Evolutionary conservation across 2,888 invertebrate genomes (phyloP).

Genomic region (Ennomos erosarius): DNA sequence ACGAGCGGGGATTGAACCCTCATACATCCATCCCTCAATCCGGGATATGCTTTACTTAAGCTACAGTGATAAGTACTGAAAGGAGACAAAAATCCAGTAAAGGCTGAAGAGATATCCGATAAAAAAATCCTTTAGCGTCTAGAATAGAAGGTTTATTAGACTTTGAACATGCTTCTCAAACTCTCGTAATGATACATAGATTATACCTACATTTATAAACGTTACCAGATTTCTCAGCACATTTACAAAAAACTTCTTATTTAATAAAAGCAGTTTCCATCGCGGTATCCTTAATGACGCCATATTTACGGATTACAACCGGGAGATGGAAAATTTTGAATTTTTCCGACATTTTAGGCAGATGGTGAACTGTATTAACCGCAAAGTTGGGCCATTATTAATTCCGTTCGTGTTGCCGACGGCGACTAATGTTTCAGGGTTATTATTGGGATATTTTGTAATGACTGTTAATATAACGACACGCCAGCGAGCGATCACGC

Average conservation of each 20-base stretch:
- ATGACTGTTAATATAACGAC: constrained; percentile 79
- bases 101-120: no score
- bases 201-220: no score
- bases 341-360: constrained; percentile 67
- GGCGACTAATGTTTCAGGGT: constrained; percentile 74
- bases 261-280: constrained; percentile 46
- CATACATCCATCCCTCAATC: no score
- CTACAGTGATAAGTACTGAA: no score
- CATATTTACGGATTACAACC: constrained; percentile 62
- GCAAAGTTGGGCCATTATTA: constrained; percentile 78
- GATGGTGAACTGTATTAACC: constrained; percentile 71
- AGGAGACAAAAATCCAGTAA: no score
- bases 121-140: no score
- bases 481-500: constrained; percentile 73
- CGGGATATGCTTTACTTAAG: no score
- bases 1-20: no score
- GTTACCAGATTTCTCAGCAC: neutral
- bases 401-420: constrained; percentile 76
- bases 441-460: constrained; percentile 82
- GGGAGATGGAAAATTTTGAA: constrained; percentile 59
- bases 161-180: no score
- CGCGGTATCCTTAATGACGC: constrained; percentile 57
- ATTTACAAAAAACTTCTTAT: constrained; percentile 30
- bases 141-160: no score
- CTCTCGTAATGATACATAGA: no score